Conservation (phyloP, 2,113 vertebrate species). For the cat (Felis catus) region DNA sequence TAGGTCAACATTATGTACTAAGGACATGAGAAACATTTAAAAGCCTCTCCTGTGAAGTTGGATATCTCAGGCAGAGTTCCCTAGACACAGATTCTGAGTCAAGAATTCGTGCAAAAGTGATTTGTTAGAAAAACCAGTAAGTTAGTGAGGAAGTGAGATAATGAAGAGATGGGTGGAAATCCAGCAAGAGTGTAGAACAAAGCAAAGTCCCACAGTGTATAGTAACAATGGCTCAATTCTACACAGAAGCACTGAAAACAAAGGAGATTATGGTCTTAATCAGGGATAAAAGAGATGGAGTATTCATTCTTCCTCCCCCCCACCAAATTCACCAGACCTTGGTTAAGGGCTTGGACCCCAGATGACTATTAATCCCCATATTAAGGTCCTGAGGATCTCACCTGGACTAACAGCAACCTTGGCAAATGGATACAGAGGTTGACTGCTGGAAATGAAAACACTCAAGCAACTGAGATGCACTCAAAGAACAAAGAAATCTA, state of each 20-base stretch:
- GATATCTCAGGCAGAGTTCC: background rate
- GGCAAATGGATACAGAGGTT: background rate
- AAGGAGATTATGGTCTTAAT: background rate
- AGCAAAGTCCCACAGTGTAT: background rate
- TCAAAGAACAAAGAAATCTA: background rate
- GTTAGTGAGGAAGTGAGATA: background rate
- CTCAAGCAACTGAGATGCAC: background rate
- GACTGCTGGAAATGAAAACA: background rate
- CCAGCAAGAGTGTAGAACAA: background rate
- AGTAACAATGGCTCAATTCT: background rate
- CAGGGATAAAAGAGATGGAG: background rate
- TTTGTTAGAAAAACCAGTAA: background rate
- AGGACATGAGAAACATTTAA: conserved; percentile 56
- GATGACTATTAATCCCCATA: background rate
- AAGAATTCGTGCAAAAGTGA: background rate
- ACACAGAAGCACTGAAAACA: background rate
- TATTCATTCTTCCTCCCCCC: background rate
- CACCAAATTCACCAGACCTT: background rate
- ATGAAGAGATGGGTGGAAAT: background rate
- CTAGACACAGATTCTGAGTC: background rate
- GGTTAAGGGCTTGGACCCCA: background rate
- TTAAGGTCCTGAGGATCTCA: background rate
- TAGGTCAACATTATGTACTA: conserved; percentile 51
- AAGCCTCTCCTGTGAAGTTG: background rate
- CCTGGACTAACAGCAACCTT: background rate